Percentiles rank a stretch among this genome's conserved stretches.
phyloP scores from a whole-genome alignment of 2,888 invertebrate species.

The Xestia sexstrigata region DNA sequence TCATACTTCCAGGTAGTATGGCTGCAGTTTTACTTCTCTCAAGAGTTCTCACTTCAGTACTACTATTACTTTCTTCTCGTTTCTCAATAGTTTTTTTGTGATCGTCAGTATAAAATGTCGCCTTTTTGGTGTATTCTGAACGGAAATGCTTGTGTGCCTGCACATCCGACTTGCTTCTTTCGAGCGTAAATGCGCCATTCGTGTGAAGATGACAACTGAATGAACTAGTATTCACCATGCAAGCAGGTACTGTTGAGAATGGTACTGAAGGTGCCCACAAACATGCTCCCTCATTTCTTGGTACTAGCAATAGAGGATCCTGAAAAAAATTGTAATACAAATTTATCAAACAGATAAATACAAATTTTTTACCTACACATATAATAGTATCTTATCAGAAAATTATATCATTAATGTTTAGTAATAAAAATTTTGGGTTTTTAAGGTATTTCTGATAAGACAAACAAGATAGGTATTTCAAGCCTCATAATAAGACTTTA shows the following conservation, averaged over 20 bases:
- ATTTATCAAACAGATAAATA: background rate
- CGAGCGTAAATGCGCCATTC: conserved; percentile 83
- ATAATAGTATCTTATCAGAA: conserved; percentile 17
- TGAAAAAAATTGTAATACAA: conserved; percentile 51
- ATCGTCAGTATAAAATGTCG: conserved; percentile 83
- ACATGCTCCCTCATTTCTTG: conserved; percentile 91
- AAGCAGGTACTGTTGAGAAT: conserved; percentile 85
- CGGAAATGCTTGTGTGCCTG: conserved; percentile 81
- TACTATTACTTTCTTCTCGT: conserved; percentile 68
- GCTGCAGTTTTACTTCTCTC: conserved; percentile 87
- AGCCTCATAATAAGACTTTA: conserved; percentile 2
- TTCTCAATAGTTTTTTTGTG: conserved; percentile 62
- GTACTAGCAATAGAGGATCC: conserved; percentile 91
- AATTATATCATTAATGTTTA: conserved; percentile 2
- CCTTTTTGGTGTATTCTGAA: conserved; percentile 75
- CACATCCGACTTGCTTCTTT: conserved; percentile 87
- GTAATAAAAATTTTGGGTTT: background rate
- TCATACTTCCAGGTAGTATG: conserved; percentile 75
- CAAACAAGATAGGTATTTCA: conserved; percentile 7
- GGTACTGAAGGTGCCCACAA: conserved; percentile 87
- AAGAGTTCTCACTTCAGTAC: conserved; percentile 73
- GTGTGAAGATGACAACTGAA: conserved; percentile 88
- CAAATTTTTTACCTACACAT: background rate
- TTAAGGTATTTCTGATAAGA: conserved; percentile 15
- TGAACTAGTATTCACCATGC: conserved; percentile 83